phyloP scores from a whole-genome alignment of 1,140 invertebrate species.

The Zaprionus camerounensis region DNA sequence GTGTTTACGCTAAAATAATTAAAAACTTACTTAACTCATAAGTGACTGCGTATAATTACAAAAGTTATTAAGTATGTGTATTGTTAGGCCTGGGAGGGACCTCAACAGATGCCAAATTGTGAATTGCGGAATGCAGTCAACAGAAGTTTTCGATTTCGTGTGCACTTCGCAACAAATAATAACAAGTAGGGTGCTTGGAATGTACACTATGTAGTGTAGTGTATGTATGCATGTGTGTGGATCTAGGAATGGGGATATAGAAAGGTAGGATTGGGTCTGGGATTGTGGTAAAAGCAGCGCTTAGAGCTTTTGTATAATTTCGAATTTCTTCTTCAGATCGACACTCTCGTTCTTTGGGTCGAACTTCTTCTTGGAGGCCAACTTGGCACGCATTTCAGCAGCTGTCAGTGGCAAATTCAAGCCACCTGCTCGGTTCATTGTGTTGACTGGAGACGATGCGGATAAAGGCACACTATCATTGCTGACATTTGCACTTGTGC shows the following conservation, averaged over 20 bases:
- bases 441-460: conserved; percentile 47
- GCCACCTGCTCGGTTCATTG: conserved; percentile 56
- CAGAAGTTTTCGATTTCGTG: conserved; percentile 24
- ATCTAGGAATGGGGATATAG: neutral
- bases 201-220: conserved; percentile 9
- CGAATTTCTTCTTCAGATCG: conserved; percentile 95
- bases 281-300: neutral
- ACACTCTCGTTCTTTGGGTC: conserved; percentile 95
- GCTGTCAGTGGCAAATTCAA: conserved; percentile 94
- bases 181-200: conserved; percentile 60
- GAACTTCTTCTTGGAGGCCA: conserved; percentile 93
- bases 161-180: conserved; percentile 49
- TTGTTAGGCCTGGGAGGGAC: conserved; percentile 20
- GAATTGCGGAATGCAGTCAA: conserved; percentile 19
- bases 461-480: conserved; percentile 57
- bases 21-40: conserved; percentile 78
- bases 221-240: conserved; percentile 14
- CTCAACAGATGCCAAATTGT: conserved; percentile 19
- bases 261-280: too few species aligned
- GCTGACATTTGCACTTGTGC: conserved; percentile 54
- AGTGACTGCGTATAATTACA: conserved; percentile 76
- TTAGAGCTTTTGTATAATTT: conserved; percentile 95
- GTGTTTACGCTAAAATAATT: conserved; percentile 63
- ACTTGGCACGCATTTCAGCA: conserved; percentile 93
- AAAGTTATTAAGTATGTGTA: conserved; percentile 41